These are phyloP conservation scores for Magallana angulata DNA, from an alignment of 1,140 invertebrate species.

Conservation along the genomic window DNA sequence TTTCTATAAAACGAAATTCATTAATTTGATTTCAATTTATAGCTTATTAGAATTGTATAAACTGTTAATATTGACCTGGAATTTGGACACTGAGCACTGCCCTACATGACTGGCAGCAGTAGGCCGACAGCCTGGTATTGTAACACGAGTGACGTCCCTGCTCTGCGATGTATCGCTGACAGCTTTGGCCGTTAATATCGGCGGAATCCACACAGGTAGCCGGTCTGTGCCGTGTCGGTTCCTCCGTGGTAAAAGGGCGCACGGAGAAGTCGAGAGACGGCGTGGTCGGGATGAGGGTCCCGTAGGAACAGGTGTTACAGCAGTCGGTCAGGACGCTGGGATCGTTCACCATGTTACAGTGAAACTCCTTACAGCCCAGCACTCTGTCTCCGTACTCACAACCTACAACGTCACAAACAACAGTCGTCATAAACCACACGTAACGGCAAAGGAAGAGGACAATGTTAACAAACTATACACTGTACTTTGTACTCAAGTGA, in stretches of 20 bases:
- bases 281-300: slow-evolving; percentile 44
- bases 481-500: too few species aligned
- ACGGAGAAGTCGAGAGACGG: slow-evolving; percentile 39
- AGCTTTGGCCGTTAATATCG: slow-evolving; percentile 48
- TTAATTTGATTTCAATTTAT: background rate
- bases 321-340: slow-evolving; percentile 57
- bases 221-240: background rate
- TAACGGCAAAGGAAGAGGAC: background rate
- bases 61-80: slow-evolving; percentile 6
- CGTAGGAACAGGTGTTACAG: slow-evolving; percentile 61
- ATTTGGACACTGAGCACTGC: background rate
- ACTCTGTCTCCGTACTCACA: slow-evolving; percentile 69
- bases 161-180: slow-evolving; percentile 19
- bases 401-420: slow-evolving; percentile 47
- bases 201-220: slow-evolving; percentile 44
- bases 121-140: slow-evolving; percentile 40
- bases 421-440: background rate
- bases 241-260: background rate
- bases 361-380: slow-evolving; percentile 58
- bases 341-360: slow-evolving; percentile 52
- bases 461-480: too few species aligned
- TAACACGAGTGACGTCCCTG: slow-evolving; percentile 56
- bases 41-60: background rate
- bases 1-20: background rate
- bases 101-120: slow-evolving; percentile 50